Percentiles rank a stretch among this genome's conserved stretches.
Conservation (phyloP, 2,797 vertebrate species). For the Poeciliopsis gracilis region DNA sequence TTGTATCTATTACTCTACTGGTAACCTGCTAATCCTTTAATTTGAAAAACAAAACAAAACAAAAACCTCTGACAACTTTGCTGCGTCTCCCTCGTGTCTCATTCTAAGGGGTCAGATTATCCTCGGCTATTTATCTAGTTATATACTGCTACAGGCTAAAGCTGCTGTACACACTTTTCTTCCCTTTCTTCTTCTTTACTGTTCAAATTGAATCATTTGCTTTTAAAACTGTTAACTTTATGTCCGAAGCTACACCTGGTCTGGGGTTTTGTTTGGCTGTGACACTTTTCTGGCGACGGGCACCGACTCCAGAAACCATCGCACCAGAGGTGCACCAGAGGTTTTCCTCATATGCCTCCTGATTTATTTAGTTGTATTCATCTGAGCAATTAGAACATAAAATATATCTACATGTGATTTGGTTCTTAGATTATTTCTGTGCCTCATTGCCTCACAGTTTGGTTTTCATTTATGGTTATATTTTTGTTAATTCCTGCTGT, state of each 20-base stretch:
- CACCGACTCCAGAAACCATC: no score
- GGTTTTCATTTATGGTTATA: background rate
- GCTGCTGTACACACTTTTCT: no score
- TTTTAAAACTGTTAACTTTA: no score
- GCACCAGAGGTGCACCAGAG: background rate
- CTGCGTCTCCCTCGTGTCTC: background rate
- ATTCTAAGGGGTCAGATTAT: no score
- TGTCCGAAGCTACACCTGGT: no score
- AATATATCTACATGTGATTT: background rate
- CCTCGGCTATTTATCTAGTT: no score
- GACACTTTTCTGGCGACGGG: no score
- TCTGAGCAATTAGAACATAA: background rate
- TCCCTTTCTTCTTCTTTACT: no score
- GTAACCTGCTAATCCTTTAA: background rate
- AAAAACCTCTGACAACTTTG: background rate
- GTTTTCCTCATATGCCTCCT: background rate
- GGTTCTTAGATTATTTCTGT: background rate
- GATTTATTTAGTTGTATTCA: background rate
- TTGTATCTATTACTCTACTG: no score
- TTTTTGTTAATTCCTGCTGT: background rate
- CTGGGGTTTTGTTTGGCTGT: no score
- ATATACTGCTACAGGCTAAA: no score
- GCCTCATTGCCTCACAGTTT: background rate
- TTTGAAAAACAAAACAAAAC: background rate
- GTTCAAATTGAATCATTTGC: no score